Percentiles rank a stretch among this genome's conserved stretches.
These are phyloP conservation scores for Polyommatus iphigenia DNA, from an alignment of 2,888 invertebrate species.

Conservation along the genomic window DNA sequence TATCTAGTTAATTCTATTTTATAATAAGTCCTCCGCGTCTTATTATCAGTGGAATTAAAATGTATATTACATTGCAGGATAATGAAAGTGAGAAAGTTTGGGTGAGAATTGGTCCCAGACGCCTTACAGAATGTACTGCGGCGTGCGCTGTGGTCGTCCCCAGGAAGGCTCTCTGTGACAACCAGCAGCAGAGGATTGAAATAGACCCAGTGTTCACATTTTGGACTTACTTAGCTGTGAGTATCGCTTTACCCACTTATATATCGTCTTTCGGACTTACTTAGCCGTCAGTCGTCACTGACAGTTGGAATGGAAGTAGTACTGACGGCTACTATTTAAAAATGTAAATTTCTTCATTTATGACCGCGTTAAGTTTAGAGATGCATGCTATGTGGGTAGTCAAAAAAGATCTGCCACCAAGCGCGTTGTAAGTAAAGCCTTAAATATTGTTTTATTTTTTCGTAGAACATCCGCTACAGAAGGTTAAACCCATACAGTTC, in stretches of 20 bases:
- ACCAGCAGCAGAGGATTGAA: constrained; percentile 80
- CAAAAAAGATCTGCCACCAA: background rate
- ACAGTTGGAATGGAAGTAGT: no score
- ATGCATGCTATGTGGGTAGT: background rate
- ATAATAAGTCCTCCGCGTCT: no score
- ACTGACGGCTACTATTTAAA: no score
- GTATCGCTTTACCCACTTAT: constrained; percentile 45
- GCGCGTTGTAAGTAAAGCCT: background rate
- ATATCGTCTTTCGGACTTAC: no score
- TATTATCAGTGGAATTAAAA: constrained; percentile 31
- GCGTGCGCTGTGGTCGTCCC: constrained; percentile 81
- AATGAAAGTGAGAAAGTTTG: constrained; percentile 50
- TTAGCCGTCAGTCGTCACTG: no score
- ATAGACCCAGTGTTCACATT: constrained; percentile 84
- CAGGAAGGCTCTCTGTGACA: constrained; percentile 80
- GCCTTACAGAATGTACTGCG: constrained; percentile 75
- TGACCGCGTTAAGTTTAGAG: background rate
- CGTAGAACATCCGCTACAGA: background rate
- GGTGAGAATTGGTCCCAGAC: constrained; percentile 55
- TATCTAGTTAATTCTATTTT: no score
- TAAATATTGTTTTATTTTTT: background rate
- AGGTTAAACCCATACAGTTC: background rate
- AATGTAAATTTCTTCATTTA: no score
- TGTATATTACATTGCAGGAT: constrained; percentile 43
- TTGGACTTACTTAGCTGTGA: constrained; percentile 85